These are phyloP conservation scores for Saxidomus purpurata DNA, from an alignment of 1,140 invertebrate genomes.

Conservation along the genomic window DNA sequence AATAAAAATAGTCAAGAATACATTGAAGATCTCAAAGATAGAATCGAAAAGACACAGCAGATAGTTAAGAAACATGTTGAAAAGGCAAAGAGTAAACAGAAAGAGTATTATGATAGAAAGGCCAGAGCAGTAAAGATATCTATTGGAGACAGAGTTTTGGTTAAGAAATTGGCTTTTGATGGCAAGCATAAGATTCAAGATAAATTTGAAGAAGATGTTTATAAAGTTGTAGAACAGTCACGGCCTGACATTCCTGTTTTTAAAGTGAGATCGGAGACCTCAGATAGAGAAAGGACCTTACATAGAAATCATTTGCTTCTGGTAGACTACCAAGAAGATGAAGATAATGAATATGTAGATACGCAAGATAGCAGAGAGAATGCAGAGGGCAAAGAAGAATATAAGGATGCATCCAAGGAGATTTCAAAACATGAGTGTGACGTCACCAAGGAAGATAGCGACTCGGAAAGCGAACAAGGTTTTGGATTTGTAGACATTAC, in stretches of 20 bases:
- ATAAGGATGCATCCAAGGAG: too few species aligned
- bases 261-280: not conserved
- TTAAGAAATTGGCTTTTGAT: not conserved
- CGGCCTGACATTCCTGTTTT: not conserved
- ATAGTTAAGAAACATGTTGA: not conserved
- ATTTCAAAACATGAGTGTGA: too few species aligned
- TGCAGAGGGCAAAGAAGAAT: too few species aligned
- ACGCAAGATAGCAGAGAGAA: not conserved
- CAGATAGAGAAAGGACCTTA: not conserved
- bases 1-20: constrained; percentile 33
- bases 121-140: not conserved
- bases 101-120: not conserved
- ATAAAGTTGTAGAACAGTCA: not conserved
- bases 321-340: not conserved
- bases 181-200: constrained; percentile 4
- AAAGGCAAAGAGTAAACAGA: not conserved
- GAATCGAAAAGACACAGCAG: not conserved
- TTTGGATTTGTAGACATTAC: too few species aligned
- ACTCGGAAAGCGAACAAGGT: too few species aligned
- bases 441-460: too few species aligned
- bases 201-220: not conserved
- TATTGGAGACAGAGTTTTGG: not conserved
- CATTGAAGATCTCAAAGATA: not conserved
- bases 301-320: not conserved
- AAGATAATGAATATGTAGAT: not conserved